Base-by-base conservation (phyloP, 2,113 vertebrate genomes). In the Perognathus longimembris region DNA sequence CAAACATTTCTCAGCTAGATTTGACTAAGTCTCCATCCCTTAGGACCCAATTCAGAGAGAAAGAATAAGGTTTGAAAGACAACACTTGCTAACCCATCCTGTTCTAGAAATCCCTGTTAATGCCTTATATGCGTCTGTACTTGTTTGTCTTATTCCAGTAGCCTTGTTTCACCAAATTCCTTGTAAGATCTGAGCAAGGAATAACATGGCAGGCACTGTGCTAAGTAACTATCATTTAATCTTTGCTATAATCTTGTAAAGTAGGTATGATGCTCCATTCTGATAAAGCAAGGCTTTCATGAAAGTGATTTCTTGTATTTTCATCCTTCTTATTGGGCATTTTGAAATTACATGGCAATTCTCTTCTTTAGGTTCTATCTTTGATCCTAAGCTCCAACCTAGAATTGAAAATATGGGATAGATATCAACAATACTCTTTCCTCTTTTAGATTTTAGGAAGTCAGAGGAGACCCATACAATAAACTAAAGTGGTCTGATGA, bases 211-310 rank as follows among this genome's bases (percentile, higher is more conserved):
- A 17, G 50, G 12, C 50, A 54, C 11, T 54, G 36, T 70, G 21
- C 4, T 38, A 83, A 79, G 20, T 50, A 18, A 36, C 34, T 22
- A 4, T 28, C 83, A 78, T 21, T 66, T 82, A 70, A 79, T 82
- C 36, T 86, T 77, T 66, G 14, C 22, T 57, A 12, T 45, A 85
- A 40, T 9, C 8, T 28, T 63, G 0, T 66, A 87, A 82, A 6
- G 28, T 76, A 42, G 50, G 2, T 36, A 26, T n/a, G 32, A 76
- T 73, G 40, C 11, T 26, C 66, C 14, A 76, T 77, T 80, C 45
- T 81, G 76, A 93, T 50, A 77, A 83, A 66, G 42, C 66, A 7
- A 30, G 61, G 7, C 50, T 79, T 74, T 86, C 75, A 90, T 87
- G 18, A 85, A 92, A 89, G 8, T 85, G 17, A 85, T 63, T 63